These are phyloP conservation scores for Etheostoma spectabile DNA, from an alignment of 2,113 vertebrate genomes.

Conservation along the genomic window DNA sequence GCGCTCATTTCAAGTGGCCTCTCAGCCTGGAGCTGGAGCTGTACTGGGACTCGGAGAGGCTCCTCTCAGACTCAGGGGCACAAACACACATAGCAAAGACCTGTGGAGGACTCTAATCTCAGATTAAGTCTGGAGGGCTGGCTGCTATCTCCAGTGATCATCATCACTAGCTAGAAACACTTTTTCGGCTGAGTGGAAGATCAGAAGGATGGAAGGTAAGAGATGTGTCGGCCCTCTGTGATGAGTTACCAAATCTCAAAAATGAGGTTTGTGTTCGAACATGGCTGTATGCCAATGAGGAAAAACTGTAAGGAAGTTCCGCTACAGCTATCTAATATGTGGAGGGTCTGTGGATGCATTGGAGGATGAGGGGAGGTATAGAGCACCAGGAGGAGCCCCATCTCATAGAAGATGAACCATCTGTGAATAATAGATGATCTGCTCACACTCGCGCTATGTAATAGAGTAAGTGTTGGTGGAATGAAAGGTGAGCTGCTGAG, in stretches of 20 bases:
- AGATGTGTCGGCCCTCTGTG: slow-evolving; percentile 1
- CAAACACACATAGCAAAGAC: slow-evolving; percentile 31
- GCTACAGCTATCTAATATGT: background rate
- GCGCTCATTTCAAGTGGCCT: slow-evolving; percentile 68
- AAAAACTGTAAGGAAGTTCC: background rate
- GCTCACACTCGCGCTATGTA: slow-evolving; percentile 69
- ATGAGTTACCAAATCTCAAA: background rate
- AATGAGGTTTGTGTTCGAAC: background rate
- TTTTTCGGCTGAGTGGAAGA: background rate
- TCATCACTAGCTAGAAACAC: slow-evolving; percentile 13
- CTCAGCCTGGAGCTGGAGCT: slow-evolving; percentile 56
- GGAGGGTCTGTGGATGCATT: background rate
- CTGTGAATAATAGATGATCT: slow-evolving; percentile 73
- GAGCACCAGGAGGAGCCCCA: slow-evolving; percentile 24
- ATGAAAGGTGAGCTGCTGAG: slow-evolving; percentile 69
- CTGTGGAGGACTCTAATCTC: slow-evolving; percentile 13
- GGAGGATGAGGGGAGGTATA: background rate
- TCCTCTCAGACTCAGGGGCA: slow-evolving; percentile 44
- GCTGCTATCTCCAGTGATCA: slow-evolving; percentile 29
- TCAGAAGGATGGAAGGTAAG: slow-evolving; percentile 73
- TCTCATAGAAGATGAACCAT: slow-evolving; percentile 52
- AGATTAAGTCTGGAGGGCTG: slow-evolving; percentile 51
- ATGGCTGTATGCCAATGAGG: background rate
- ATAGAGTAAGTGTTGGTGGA: slow-evolving; percentile 52
- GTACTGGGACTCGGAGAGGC: slow-evolving; percentile 48